phyloP scores from a whole-genome alignment of 2,113 vertebrate genomes.

The Erythrocercus mccallii region DNA sequence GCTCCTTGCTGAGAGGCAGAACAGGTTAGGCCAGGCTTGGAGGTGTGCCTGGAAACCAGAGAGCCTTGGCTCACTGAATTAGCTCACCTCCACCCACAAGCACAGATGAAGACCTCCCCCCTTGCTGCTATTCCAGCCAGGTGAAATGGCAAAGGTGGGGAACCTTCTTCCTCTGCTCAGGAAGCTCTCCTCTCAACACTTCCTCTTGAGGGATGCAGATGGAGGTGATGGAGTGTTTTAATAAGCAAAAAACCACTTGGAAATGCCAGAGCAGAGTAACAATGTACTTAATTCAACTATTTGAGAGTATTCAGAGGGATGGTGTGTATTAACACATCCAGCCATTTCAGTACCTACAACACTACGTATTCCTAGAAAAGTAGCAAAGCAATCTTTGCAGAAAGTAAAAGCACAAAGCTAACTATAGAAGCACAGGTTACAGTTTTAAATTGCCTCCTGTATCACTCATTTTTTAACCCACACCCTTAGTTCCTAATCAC shows the following conservation, averaged over 20 bases:
- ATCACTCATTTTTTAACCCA: neutral
- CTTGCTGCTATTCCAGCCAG: neutral
- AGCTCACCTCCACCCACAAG: neutral
- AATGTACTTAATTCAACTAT: neutral
- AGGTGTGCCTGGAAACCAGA: neutral
- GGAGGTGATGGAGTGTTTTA: neutral
- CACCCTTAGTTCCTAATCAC: neutral
- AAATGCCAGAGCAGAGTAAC: neutral
- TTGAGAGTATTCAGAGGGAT: neutral
- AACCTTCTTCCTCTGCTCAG: neutral
- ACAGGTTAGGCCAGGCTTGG: neutral
- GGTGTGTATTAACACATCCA: neutral
- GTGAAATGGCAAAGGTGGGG: neutral
- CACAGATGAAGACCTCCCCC: rapidly evolving
- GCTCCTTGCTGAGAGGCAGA: neutral
- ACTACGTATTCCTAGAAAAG: neutral
- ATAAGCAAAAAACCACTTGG: neutral
- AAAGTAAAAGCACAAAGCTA: neutral
- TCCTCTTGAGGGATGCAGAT: neutral
- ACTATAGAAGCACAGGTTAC: neutral
- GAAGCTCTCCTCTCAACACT: neutral
- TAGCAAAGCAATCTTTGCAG: neutral
- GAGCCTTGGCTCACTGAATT: neutral
- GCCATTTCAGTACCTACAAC: neutral
- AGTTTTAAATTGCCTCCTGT: neutral